Conservation (phyloP, 2,888 invertebrate genomes). For the Drosophila imparisetae region DNA sequence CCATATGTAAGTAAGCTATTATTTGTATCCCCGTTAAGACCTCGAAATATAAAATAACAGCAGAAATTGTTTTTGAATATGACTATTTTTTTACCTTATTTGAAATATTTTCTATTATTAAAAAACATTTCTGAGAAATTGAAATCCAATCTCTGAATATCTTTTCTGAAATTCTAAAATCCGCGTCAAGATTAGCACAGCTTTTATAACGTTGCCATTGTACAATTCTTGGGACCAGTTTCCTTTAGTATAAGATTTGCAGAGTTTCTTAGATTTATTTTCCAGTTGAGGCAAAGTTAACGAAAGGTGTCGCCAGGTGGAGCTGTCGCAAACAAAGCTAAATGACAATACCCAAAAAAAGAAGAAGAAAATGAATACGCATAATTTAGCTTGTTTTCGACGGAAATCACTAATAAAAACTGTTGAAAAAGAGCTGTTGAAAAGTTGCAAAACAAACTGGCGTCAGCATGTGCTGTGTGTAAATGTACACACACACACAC, state of each 20-base stretch:
- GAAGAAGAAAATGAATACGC: conserved; percentile 21
- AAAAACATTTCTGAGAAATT: neutral
- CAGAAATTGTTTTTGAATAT: neutral
- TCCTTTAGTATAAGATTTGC: neutral
- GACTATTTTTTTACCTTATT: neutral
- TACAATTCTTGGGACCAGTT: too few relatives aligned
- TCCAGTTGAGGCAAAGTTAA: conserved; percentile 8
- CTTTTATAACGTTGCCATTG: too few relatives aligned
- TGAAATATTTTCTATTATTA: neutral
- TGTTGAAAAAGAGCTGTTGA: conserved; percentile 68
- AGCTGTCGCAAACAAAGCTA: neutral
- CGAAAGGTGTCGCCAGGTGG: conserved; percentile 34
- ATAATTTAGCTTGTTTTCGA: conserved; percentile 74
- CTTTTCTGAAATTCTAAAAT: neutral
- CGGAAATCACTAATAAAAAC: conserved; percentile 80
- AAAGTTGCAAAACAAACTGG: conserved; percentile 77
- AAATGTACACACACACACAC: conserved; percentile 29
- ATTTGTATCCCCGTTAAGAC: neutral
- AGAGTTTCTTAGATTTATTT: conserved; percentile 4
- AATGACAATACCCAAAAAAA: neutral
- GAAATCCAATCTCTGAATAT: neutral
- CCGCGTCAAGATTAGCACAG: neutral
- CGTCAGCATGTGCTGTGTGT: conserved; percentile 64
- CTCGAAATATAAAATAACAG: neutral
- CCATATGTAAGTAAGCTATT: neutral